These are phyloP conservation scores for Proctacanthus coquilletti DNA, from an alignment of 1,140 invertebrate genomes.

Conservation along the genomic window DNA sequence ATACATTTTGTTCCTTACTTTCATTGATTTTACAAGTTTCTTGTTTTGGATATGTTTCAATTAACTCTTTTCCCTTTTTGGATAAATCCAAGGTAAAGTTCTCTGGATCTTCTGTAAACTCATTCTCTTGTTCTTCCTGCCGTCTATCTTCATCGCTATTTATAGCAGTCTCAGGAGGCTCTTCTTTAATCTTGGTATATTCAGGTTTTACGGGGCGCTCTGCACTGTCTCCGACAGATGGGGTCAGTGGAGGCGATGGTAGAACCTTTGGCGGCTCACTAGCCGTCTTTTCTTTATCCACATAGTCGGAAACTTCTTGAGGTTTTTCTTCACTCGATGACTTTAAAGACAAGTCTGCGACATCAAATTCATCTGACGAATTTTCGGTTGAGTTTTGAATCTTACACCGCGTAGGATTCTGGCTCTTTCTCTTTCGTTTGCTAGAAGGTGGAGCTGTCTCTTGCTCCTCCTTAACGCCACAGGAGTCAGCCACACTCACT, in stretches of 20 bases:
- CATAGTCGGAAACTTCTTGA: too few relatives aligned
- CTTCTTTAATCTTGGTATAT: background rate
- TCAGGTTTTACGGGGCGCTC: background rate
- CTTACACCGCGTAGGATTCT: conserved; percentile 75
- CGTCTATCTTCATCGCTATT: conserved; percentile 3
- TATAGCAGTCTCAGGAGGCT: conserved; percentile 7
- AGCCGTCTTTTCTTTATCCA: conserved; percentile 2
- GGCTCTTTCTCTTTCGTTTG: conserved; percentile 76
- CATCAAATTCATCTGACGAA: conserved; percentile 36
- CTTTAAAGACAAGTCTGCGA: conserved; percentile 30
- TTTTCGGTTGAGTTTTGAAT: conserved; percentile 36
- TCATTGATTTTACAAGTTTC: too few relatives aligned
- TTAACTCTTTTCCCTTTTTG: too few relatives aligned
- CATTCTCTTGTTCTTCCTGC: background rate
- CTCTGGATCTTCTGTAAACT: conserved; percentile 1
- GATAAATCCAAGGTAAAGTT: conserved; percentile 7
- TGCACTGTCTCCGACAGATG: conserved; percentile 10
- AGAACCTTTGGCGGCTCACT: conserved; percentile 25
- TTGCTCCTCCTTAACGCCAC: conserved; percentile 37
- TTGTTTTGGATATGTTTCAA: too few relatives aligned
- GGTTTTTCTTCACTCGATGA: background rate
- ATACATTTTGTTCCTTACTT: background rate
- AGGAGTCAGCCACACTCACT: conserved; percentile 37
- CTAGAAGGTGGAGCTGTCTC: conserved; percentile 30
- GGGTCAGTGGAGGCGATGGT: conserved; percentile 25